Evolutionary conservation across 2,113 vertebrate genomes (phyloP), one percentile per base, ranked within the genome.

Genomic region (Petroica traversi): DNA sequence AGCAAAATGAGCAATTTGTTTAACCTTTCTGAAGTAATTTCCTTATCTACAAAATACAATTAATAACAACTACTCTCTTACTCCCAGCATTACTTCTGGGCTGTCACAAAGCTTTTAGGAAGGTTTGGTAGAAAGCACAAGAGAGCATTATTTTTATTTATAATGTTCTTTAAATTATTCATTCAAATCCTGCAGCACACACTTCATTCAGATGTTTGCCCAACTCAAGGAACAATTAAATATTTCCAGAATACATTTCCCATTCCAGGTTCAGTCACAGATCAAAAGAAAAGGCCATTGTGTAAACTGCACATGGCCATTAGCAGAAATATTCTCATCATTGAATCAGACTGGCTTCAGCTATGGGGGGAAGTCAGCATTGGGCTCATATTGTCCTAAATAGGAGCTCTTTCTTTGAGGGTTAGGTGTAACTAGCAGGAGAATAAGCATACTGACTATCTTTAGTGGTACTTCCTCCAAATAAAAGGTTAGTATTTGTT

Each of bases 301-400:
- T 98, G 94, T 97, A 95, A 97, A 91, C 85, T 31, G 15, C 83
- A 93, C 33, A 17, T 96, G 95, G 97, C 93, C 85, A 92, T 96
- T 93, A 98, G 90, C 88, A 97, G 97, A 96, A 97, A 96, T 95
- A 93, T 98, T 97, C 97, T 97, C 96, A 97, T 97, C 87, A 95
- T 95, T 98, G 96, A 97, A 96, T 96, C 92, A 94, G 69, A 87
- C 72, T 95, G 92, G 93, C 88, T 97, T 94, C 76, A 95, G 76
- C 93, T 96, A 86, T 69, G 68, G 91, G 89, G 93, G 93, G 91
- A 96, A 86, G 38, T 95, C 93, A 93, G 81, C 75, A 78, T 19
- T 88, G 79, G 82, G 58, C 72, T 97, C 72, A 51, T 92, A 92
- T 95, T 95, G 91, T 90, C 92, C 14, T 33, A 76, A 85, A 51